Base-by-base conservation (phyloP, 23 tunicate genomes). In the Trididemnum nubilum region DNA sequence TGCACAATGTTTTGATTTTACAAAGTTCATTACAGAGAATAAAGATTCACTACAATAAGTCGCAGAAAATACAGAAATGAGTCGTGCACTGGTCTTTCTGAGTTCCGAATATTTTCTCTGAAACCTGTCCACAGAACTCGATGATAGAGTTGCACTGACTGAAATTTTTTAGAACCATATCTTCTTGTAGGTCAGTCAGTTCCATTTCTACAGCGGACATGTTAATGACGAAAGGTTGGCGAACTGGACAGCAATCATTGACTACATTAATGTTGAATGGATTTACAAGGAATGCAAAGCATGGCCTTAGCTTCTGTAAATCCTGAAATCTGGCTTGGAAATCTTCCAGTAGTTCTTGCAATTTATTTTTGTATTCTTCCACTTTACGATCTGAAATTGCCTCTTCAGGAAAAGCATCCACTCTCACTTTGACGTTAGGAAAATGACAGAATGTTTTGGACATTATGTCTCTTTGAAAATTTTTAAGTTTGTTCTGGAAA, bases 191-290 rank as follows among this genome's bases (percentile, higher is more conserved):
- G n/a, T n/a, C n/a, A n/a, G n/a, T n/a, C n/a, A n/a, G n/a, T n/a
- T n/a, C n/a, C n/a, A n/a, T n/a, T n/a, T n/a, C n/a, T n/a, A n/a
- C n/a, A n/a, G n/a, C n/a, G n/a, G n/a, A n/a, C n/a, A n/a, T n/a
- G n/a, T n/a, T n/a, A n/a, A 24, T 54, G 70, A 19, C 70, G 30
- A 78, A 78, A 32, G 71, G 82, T 78, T 78, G 70, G 27, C 38
- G 82, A 78, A 78, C 40, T 58, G 82, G 82, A 58, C 82, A 78
- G 38, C 82, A 36, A 78, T 78, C 82, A 58, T 25, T 57, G 82
- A 78, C 27, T 33, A 78, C 82, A 78, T 78, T 26, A 32, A 78
- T 38, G 44, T n/a, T n/a, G n/a, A n/a, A n/a, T n/a, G n/a, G n/a
- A n/a, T n/a, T n/a, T n/a, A n/a, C n/a, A n/a, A n/a, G 82, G 82